phyloP scores from a whole-genome alignment of 2,113 vertebrate species.

The Salvelinus alpinus region DNA sequence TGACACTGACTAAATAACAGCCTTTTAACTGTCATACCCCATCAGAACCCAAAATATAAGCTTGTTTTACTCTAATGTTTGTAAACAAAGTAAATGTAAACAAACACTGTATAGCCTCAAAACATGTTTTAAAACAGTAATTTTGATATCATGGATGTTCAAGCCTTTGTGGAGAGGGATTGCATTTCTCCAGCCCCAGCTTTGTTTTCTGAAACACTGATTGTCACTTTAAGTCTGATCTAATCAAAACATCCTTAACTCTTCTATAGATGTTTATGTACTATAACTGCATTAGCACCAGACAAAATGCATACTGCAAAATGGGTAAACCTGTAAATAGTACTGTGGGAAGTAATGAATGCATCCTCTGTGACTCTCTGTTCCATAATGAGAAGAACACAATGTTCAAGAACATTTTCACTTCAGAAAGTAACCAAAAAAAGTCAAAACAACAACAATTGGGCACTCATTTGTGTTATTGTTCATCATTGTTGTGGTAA shows the following conservation, averaged over 20 bases:
- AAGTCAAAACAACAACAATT: background rate
- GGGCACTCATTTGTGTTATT: slow-evolving; percentile 5
- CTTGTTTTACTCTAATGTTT: no score
- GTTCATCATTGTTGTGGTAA: background rate
- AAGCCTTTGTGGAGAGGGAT: no score
- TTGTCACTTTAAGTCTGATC: background rate
- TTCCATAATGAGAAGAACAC: background rate
- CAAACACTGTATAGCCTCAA: no score
- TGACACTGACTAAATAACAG: no score
- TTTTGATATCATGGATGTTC: no score
- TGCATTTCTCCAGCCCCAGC: no score
- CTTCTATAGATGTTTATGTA: background rate
- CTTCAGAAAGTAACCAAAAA: background rate
- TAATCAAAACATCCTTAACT: background rate
- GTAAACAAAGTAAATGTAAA: no score
- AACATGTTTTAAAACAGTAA: no score
- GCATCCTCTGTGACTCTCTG: no score
- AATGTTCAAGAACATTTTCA: background rate
- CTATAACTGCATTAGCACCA: background rate
- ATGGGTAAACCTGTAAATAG: background rate
- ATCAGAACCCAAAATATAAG: no score
- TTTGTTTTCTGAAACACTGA: background rate
- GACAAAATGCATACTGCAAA: background rate
- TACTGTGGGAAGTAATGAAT: background rate
- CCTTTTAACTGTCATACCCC: no score